Conservation (phyloP, 2,888 invertebrate species). For the Eumerus sabulonum region DNA sequence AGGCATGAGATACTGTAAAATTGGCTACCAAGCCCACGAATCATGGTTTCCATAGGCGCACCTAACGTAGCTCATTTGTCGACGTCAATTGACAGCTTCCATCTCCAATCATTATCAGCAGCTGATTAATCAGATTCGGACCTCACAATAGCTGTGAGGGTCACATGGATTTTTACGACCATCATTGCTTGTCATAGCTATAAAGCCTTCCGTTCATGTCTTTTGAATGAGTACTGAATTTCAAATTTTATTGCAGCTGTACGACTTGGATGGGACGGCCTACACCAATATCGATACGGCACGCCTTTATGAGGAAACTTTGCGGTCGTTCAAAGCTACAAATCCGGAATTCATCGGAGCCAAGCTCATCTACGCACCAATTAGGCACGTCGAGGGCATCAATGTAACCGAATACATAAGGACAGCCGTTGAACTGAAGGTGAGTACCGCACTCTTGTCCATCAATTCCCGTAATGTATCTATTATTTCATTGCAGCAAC, state of each 20-base stretch:
- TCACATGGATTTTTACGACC: too few species aligned
- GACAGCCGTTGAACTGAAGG: slow-evolving; percentile 73
- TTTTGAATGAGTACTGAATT: too few species aligned
- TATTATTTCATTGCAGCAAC: slow-evolving; percentile 76
- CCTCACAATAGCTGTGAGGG: too few species aligned
- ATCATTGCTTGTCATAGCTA: too few species aligned
- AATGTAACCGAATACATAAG: slow-evolving; percentile 79
- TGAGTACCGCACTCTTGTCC: slow-evolving; percentile 39
- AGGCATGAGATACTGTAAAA: too few species aligned
- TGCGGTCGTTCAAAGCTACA: slow-evolving; percentile 81
- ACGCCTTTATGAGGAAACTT: slow-evolving; percentile 81
- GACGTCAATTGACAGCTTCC: too few species aligned
- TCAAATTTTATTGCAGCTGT: slow-evolving; percentile 77
- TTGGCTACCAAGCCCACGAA: too few species aligned
- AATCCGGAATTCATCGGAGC: slow-evolving; percentile 85
- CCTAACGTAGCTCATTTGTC: too few species aligned
- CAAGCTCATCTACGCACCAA: slow-evolving; percentile 85
- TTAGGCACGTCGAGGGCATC: slow-evolving; percentile 78
- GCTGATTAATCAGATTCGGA: too few species aligned
- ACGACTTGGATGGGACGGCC: slow-evolving; percentile 83
- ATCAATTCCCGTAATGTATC: not conserved
- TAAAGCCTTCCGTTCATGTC: too few species aligned
- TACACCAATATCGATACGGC: slow-evolving; percentile 82
- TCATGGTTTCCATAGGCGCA: too few species aligned
- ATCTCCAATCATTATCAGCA: too few species aligned